These are phyloP conservation scores for Chiroxiphia lanceolata DNA, from an alignment of 2,797 vertebrate genomes.

Conservation along the genomic window DNA sequence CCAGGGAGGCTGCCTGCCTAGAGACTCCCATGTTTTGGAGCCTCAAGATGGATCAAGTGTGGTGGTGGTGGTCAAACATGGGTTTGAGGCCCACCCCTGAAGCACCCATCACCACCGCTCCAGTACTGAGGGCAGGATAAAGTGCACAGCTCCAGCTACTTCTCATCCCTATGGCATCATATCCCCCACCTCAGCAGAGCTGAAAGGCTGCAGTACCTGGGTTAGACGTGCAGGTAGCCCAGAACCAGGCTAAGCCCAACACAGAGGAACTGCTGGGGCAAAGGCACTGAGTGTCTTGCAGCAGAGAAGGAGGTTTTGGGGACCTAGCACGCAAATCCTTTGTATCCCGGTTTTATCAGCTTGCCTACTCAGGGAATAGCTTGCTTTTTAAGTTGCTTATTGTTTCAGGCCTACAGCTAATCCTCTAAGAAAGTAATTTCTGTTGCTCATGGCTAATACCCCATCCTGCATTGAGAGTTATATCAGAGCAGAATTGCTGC, in stretches of 20 bases:
- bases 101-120: neutral
- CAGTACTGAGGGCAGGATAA: neutral
- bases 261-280: neutral
- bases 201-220: accelerated
- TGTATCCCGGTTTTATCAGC: neutral
- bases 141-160: neutral
- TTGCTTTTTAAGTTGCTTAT: constrained; percentile 41
- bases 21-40: neutral
- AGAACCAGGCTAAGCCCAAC: neutral
- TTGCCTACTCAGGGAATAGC: neutral
- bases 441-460: constrained; percentile 21
- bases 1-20: neutral
- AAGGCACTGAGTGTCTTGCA: accelerated
- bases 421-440: constrained; percentile 44
- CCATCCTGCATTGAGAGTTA: neutral
- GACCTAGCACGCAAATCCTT: neutral
- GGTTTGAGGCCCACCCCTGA: neutral
- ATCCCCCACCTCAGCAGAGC: neutral
- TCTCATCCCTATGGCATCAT: neutral
- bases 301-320: neutral
- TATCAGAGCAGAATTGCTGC: neutral
- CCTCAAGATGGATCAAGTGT: accelerated
- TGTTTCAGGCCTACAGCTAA: constrained; percentile 36
- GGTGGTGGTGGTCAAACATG: neutral
- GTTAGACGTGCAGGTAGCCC: neutral